These are phyloP conservation scores for Phortica okadai DNA, from an alignment of 2,888 invertebrate species.

Conservation along the genomic window DNA sequence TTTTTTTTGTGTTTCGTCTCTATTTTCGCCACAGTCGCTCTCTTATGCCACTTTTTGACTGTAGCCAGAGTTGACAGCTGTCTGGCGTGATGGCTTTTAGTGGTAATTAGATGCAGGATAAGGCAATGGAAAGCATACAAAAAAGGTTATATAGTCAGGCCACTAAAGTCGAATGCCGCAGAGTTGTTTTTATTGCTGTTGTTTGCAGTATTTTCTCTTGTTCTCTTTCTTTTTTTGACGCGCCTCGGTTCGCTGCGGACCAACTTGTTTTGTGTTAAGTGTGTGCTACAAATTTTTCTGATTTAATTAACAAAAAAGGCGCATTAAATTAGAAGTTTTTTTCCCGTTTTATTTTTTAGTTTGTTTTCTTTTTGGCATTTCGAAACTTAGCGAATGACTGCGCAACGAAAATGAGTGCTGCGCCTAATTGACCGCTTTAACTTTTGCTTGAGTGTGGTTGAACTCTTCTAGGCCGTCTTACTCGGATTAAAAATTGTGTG, in stretches of 20 bases:
- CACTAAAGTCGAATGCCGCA: constrained; percentile 27
- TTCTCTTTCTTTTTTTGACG: background rate
- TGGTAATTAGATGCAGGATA: constrained; percentile 63
- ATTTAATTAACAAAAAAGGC: constrained; percentile 30
- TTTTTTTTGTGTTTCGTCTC: background rate
- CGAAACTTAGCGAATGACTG: background rate
- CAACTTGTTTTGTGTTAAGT: constrained; percentile 6
- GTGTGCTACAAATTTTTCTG: constrained; percentile 24
- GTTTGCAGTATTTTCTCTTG: constrained; percentile 15
- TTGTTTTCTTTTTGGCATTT: background rate
- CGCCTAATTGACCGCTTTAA: constrained; percentile 26
- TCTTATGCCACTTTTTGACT: background rate
- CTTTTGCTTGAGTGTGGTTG: constrained; percentile 18
- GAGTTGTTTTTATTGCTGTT: constrained; percentile 29
- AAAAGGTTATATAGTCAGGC: background rate
- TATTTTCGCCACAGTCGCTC: background rate
- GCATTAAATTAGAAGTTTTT: background rate
- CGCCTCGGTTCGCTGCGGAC: background rate
- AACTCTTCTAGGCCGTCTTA: constrained; percentile 5
- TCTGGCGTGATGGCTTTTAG: constrained; percentile 54
- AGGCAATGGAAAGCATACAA: constrained; percentile 42
- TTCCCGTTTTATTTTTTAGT: background rate
- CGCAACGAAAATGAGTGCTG: background rate
- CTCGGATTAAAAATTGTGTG: constrained; percentile 15
- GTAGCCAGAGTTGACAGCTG: constrained; percentile 46